Conservation (phyloP, 92 coral and sea anemone genomes). For the Epizoanthus ramosus region DNA sequence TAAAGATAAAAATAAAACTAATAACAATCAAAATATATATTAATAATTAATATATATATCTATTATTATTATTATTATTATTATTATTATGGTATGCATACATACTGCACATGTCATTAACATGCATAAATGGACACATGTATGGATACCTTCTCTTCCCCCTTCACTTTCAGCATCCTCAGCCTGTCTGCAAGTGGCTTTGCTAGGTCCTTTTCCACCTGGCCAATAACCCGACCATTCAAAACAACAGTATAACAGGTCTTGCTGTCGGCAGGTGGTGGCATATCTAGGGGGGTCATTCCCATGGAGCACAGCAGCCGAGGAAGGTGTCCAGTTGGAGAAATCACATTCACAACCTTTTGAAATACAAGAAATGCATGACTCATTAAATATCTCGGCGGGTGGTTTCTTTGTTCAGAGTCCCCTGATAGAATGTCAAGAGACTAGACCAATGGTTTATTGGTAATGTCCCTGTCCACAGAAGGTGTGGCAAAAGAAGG, state of each 20-base stretch:
- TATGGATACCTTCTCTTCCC: slow-evolving; percentile 70
- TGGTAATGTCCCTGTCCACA: too few relatives aligned
- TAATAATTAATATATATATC: too few relatives aligned
- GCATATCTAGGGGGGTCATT: slow-evolving; percentile 83
- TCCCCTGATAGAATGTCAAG: too few relatives aligned
- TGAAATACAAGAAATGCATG: neutral
- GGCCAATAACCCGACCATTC: slow-evolving; percentile 91
- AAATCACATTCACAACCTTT: slow-evolving; percentile 75
- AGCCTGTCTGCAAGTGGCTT: slow-evolving; percentile 80
- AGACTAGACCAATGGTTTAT: too few relatives aligned
- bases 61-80: too few relatives aligned
- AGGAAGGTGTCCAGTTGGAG: slow-evolving; percentile 74
- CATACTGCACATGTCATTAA: neutral
- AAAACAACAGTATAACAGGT: slow-evolving; percentile 82
- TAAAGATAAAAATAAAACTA: too few relatives aligned
- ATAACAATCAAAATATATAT: too few relatives aligned
- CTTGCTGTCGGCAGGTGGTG: slow-evolving; percentile 67
- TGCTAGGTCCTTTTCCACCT: slow-evolving; percentile 86
- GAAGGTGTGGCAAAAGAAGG: too few relatives aligned
- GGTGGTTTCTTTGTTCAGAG: too few relatives aligned
- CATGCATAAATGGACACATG: neutral
- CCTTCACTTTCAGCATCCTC: slow-evolving; percentile 84
- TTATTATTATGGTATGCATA: too few relatives aligned
- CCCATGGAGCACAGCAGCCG: slow-evolving; percentile 91
- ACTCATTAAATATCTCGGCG: too few relatives aligned